A percentile compares a stretch with the other conserved stretches of the same genome.
These are phyloP conservation scores for Saxicola maurus DNA, from an alignment of 2,797 vertebrate species.

Conservation along the genomic window DNA sequence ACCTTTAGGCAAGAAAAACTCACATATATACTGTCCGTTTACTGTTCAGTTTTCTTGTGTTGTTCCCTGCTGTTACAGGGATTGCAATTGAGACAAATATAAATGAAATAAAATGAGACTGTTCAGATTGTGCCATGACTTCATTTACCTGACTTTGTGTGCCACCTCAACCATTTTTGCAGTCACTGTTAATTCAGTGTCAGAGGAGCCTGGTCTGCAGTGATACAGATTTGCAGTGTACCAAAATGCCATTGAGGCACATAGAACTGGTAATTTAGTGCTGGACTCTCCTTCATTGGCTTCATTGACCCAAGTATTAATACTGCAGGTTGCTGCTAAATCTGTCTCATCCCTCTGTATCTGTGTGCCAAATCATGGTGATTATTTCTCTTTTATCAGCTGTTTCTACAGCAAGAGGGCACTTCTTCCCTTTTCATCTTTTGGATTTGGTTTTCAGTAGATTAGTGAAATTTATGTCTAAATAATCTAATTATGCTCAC, in stretches of 20 bases:
- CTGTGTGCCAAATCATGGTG: background rate
- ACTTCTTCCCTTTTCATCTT: background rate
- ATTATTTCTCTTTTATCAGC: background rate
- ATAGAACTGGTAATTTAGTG: background rate
- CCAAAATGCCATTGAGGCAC: background rate
- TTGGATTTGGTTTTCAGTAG: background rate
- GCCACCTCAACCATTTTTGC: background rate
- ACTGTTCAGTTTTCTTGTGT: background rate
- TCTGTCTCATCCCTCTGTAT: background rate
- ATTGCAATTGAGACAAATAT: background rate
- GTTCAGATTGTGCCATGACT: background rate
- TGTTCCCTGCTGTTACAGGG: background rate
- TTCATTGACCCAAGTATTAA: background rate
- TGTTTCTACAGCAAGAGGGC: background rate
- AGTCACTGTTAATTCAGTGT: background rate
- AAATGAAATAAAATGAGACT: background rate
- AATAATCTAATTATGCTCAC: background rate
- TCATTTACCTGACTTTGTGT: background rate
- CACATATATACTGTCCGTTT: background rate
- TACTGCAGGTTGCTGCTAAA: background rate
- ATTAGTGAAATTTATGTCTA: background rate
- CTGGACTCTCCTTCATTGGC: background rate
- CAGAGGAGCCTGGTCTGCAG: background rate
- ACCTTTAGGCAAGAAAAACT: background rate
- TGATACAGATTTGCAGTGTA: background rate